These are phyloP conservation scores for Entelurus aequoreus DNA, from an alignment of 2,113 vertebrate species.

Conservation along the genomic window DNA sequence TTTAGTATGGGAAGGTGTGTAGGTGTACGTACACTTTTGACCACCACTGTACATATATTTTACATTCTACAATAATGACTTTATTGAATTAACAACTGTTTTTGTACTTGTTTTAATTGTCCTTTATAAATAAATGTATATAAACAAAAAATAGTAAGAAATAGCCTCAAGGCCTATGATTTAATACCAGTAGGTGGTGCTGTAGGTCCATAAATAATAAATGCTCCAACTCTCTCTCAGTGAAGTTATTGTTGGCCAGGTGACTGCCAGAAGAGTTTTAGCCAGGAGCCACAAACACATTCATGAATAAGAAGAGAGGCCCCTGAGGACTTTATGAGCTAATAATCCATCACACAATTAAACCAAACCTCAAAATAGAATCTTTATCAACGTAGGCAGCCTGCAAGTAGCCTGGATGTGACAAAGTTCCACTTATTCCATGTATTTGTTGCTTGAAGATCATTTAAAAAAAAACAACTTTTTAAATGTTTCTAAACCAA, in stretches of 20 bases:
- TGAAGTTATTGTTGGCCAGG: slow-evolving; percentile 12
- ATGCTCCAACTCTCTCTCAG: slow-evolving; percentile 4
- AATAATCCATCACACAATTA: not conserved
- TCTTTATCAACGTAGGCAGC: no score
- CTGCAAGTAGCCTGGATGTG: no score
- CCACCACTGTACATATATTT: no score
- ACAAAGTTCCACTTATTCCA: not conserved
- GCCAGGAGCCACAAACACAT: not conserved
- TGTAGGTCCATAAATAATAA: slow-evolving; percentile 14
- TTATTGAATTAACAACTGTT: no score
- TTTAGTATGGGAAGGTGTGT: no score
- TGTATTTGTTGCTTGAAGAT: not conserved
- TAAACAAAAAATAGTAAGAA: no score
- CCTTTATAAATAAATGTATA: no score
- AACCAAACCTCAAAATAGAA: no score
- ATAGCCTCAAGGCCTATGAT: not conserved
- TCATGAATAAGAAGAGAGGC: not conserved
- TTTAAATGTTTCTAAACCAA: not conserved
- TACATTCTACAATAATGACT: no score
- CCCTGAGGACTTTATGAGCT: not conserved
- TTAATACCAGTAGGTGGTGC: slow-evolving; percentile 45
- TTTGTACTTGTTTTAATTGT: no score
- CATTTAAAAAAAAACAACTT: not conserved
- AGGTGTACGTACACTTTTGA: no score
- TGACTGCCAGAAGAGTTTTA: not conserved